Conservation (phyloP, 2,888 invertebrate species). For the Lydus trimaculatus region DNA sequence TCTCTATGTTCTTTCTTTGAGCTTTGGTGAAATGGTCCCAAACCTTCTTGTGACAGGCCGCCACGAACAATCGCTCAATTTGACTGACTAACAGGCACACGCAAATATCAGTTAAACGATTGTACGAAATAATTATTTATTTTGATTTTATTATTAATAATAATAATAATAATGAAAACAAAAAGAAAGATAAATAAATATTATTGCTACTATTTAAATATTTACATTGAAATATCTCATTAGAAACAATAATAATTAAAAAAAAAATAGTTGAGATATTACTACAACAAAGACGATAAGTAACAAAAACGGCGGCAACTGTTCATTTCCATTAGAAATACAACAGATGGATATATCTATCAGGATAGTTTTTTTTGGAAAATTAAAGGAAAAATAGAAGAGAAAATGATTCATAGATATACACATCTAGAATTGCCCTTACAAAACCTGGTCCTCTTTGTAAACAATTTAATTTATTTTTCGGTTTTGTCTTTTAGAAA, state of each 20-base stretch:
- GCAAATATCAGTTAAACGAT: constrained; percentile 57
- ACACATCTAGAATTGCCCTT: constrained; percentile 13
- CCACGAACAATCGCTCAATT: constrained; percentile 97
- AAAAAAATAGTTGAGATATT: neutral
- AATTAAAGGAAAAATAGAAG: neutral
- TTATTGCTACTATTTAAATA: neutral
- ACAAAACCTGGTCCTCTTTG: neutral
- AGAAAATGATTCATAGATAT: constrained; percentile 24
- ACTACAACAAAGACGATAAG: neutral
- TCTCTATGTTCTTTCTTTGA: constrained; percentile 97
- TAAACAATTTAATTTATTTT: neutral
- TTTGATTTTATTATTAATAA: neutral
- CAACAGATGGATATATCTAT: constrained; percentile 1
- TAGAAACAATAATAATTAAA: neutral
- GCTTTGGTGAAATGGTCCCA: constrained; percentile 99
- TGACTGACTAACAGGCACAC: constrained; percentile 87
- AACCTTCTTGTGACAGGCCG: constrained; percentile 96
- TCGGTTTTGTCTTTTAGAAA: neutral
- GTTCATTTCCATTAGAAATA: neutral
- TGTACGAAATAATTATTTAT: constrained; percentile 6
- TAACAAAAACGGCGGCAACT: neutral
- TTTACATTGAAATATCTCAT: constrained; percentile 1
- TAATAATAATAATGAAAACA: too few species aligned
- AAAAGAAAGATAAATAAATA: neutral
- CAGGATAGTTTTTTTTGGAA: neutral